Evolutionary conservation across 1,140 invertebrate genomes (phyloP).

Genomic region (Cotesia chilonis): DNA sequence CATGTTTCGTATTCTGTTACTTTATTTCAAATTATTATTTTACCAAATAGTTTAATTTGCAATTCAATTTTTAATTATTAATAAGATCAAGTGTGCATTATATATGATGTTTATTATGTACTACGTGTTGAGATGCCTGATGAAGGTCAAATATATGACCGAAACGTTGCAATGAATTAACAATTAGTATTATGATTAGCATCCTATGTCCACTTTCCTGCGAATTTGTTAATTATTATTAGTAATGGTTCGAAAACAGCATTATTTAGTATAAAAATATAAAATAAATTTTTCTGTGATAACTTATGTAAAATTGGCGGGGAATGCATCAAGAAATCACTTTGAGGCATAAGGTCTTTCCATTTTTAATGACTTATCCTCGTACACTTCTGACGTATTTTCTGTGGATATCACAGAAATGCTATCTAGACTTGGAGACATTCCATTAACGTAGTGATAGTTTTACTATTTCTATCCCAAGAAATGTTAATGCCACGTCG

Average conservation of each 20-base stretch:
- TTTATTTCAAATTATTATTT: no score
- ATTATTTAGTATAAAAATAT: constrained; percentile 25
- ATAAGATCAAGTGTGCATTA: no score
- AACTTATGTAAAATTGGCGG: constrained; percentile 39
- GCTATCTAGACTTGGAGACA: constrained; percentile 18
- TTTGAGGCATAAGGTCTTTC: constrained; percentile 24
- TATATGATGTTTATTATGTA: no score
- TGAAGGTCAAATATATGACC: no score
- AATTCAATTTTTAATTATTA: no score
- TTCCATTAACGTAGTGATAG: constrained; percentile 33
- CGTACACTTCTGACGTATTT: neutral
- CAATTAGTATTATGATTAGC: no score
- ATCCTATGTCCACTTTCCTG: no score
- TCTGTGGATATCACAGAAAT: neutral
- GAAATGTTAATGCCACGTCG: constrained; percentile 31
- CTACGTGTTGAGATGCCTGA: no score
- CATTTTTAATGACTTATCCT: neutral
- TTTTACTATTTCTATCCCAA: neutral
- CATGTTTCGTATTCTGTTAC: no score
- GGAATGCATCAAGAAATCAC: constrained; percentile 32
- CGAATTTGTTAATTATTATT: no score
- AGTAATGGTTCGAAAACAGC: constrained; percentile 23
- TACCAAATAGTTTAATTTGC: no score
- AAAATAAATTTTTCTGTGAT: constrained; percentile 36
- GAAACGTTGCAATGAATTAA: no score